Percentiles rank a stretch among this genome's conserved stretches.
These are phyloP conservation scores for Rhabdophis nuchalis DNA, from an alignment of 2,797 vertebrate genomes.

Conservation along the genomic window DNA sequence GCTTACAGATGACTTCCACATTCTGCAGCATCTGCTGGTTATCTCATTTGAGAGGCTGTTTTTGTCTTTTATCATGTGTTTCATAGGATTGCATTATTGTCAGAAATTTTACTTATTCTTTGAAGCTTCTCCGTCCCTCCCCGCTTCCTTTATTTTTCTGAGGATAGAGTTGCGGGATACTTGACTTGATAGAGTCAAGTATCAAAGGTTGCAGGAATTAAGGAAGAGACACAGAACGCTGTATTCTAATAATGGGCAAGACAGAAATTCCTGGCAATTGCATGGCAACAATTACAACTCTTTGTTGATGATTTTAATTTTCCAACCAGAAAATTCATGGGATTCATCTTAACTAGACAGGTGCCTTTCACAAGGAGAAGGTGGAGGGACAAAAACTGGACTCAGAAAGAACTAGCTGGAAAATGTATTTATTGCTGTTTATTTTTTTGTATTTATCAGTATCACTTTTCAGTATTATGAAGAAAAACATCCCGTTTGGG, in stretches of 20 bases:
- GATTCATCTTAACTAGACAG: conserved; percentile 46
- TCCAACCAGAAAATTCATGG: neutral
- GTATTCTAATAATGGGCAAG: neutral
- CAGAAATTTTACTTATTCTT: conserved; percentile 20
- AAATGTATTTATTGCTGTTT: conserved; percentile 25
- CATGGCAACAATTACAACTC: conserved; percentile 35
- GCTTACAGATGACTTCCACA: conserved; percentile 67
- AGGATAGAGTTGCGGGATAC: conserved; percentile 14
- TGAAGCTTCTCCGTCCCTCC: conserved; percentile 15
- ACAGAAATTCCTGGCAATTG: conserved; percentile 39
- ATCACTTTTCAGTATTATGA: neutral
- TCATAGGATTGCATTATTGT: conserved; percentile 39
- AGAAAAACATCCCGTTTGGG: neutral
- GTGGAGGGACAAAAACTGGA: conserved; percentile 27
- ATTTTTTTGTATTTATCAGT: neutral
- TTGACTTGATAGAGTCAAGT: too few species aligned
- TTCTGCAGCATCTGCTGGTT: conserved; percentile 63
- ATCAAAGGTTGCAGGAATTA: conserved; percentile 33
- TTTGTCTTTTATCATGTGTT: conserved; percentile 47
- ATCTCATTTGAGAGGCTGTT: conserved; percentile 47
- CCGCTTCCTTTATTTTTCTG: conserved; percentile 18
- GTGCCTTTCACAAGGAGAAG: conserved; percentile 23
- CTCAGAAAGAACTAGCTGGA: conserved; percentile 45
- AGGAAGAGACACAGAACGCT: neutral
- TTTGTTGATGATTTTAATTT: conserved; percentile 38